Base-by-base conservation (phyloP, 2,888 invertebrate genomes). In the Polyploca ridens region DNA sequence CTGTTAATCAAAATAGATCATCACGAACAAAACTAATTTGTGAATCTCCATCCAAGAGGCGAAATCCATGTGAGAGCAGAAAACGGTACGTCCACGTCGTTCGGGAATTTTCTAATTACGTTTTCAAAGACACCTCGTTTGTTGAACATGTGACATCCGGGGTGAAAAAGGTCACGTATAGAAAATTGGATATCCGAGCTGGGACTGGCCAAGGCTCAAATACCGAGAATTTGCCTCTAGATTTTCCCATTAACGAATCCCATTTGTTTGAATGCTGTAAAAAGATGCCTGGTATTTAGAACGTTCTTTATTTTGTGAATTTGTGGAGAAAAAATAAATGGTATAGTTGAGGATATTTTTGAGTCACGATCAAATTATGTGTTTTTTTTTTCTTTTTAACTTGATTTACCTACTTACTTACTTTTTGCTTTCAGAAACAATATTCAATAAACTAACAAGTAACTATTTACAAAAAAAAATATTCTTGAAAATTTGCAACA, bases 61-160 rank as follows among this genome's bases (percentile, higher is more conserved):
- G 81, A 86, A 87, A 87, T 84, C 83, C 83, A 71, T 74, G 74
- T 75, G 82, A 81, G 78, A 78, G 81, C 75, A 72, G 85, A 84
- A 79, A 86, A 87, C 83, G 82, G 71, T 78, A 44, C 41, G 90
- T 86, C 90, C 79, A 84, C 82, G 90, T 86, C 90, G 89, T 90
- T 93, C 81, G 88, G 91, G 93, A 93, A 93, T 93, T 94, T 93
- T 92, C 93, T 93, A 94, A 94, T 94, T 93, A 93, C 93, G 90
- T 90, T 90, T 90, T 91, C 92, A 93, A 93, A 93, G 93, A 93
- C 91, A 91, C 90, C 91, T 94, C 93, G 91, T 90, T 90, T 88
- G 90, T 88, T 83, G 90, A 90, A 85, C 89, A 90, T 92, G 93
- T 91, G 92, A 93, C 91, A 86, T 84, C 82, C 83, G 84, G 85